A percentile compares a stretch with the other conserved stretches of the same genome.
Conservation (phyloP, 2,113 vertebrate genomes). For the Bos taurus region DNA sequence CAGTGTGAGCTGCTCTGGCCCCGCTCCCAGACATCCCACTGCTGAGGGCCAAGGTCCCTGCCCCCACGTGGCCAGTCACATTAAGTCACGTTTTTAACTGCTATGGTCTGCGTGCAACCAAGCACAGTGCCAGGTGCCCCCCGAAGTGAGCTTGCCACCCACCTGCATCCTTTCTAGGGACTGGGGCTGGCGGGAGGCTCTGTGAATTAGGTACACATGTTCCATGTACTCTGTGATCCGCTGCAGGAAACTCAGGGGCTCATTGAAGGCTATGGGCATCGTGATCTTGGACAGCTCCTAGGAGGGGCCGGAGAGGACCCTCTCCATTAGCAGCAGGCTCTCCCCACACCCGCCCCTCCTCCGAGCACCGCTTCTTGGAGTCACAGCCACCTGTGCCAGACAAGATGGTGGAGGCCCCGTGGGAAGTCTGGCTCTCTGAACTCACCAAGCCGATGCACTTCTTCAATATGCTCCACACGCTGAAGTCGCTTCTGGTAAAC, state of each 20-base stretch:
- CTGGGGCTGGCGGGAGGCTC: conserved; percentile 86
- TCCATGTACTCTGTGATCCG: conserved; percentile 99
- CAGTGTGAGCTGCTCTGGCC: accelerated
- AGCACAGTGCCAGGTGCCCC: accelerated
- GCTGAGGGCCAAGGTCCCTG: background rate
- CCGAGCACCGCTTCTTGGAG: background rate
- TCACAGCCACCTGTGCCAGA: accelerated
- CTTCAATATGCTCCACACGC: conserved; percentile 95
- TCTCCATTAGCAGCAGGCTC: accelerated
- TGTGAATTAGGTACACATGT: conserved; percentile 95
- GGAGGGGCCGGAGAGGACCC: background rate
- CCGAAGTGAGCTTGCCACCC: background rate
- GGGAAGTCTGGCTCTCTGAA: background rate
- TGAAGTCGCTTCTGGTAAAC: conserved; percentile 94
- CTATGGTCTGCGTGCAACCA: accelerated
- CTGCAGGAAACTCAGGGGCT: conserved; percentile 97
- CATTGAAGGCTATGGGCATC: conserved; percentile 97
- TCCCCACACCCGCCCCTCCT: accelerated
- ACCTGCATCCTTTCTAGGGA: conserved; percentile 96
- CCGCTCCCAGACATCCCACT: background rate
- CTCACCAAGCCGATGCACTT: conserved; percentile 98
- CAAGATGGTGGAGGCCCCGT: background rate
- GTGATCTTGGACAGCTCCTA: conserved; percentile 99
- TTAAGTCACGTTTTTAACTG: accelerated
- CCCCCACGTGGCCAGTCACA: accelerated